Conservation (phyloP, 1,140 invertebrate genomes). For the Adelges cooleyi region DNA sequence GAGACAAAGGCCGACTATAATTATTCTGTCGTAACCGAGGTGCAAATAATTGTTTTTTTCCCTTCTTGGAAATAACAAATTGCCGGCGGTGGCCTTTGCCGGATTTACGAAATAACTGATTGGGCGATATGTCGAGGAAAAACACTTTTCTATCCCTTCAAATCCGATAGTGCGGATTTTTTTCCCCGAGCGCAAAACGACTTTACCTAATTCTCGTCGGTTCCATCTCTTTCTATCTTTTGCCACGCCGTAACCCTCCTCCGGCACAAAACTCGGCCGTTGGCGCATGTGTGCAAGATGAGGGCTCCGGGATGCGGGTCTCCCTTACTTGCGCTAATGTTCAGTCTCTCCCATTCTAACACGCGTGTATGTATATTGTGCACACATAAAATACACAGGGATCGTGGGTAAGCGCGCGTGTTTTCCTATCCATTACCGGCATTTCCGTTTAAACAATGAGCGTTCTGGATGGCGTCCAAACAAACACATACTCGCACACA, state of each 20-base stretch:
- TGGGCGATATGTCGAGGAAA: too few relatives aligned
- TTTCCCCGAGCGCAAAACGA: neutral
- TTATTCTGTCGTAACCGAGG: too few relatives aligned
- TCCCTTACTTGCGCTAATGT: neutral
- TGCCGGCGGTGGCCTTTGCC: too few relatives aligned
- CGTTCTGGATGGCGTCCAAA: constrained; percentile 12
- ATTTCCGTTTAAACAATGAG: constrained; percentile 22
- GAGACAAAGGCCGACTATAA: too few relatives aligned
- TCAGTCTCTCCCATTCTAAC: neutral
- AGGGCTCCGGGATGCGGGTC: constrained; percentile 6
- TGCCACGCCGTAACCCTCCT: too few relatives aligned
- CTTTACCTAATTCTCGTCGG: too few relatives aligned
- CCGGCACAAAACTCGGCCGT: too few relatives aligned
- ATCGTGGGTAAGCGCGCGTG: neutral
- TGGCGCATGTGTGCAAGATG: neutral
- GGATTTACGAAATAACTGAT: too few relatives aligned
- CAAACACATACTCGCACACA: neutral
- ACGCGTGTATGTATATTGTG: neutral
- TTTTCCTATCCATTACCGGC: constrained; percentile 25
- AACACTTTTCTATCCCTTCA: neutral
- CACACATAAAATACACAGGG: neutral
- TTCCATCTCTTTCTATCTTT: too few relatives aligned
- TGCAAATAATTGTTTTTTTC: too few relatives aligned
- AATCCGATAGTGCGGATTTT: neutral
- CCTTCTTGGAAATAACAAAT: too few relatives aligned